Conservation (phyloP, 1,140 invertebrate genomes). For the Neodiprion pinetum region DNA sequence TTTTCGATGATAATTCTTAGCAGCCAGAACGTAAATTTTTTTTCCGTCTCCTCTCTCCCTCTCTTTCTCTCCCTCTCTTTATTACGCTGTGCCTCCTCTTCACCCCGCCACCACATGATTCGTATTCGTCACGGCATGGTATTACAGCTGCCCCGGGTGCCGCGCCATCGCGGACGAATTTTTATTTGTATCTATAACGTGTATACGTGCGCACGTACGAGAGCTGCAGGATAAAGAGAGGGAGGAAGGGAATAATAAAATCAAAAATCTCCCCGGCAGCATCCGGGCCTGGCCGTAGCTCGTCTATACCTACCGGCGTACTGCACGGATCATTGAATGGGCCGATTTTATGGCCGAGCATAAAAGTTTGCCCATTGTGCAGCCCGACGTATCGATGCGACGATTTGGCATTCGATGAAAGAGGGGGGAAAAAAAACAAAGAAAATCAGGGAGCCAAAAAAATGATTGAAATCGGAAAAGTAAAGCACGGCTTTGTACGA, state of each 20-base stretch:
- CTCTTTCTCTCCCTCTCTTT: not conserved
- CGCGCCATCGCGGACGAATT: not conserved
- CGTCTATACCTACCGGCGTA: not conserved
- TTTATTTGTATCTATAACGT: too few species aligned
- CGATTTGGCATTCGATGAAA: not conserved
- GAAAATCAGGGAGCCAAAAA: not conserved
- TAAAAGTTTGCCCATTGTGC: slow-evolving; percentile 12
- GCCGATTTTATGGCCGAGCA: not conserved
- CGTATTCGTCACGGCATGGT: slow-evolving; percentile 12
- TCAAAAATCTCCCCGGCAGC: slow-evolving; percentile 10
- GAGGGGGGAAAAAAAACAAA: not conserved
- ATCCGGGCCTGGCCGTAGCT: not conserved
- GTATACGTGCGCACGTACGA: not conserved
- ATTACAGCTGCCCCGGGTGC: not conserved
- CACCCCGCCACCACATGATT: not conserved
- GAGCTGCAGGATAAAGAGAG: not conserved
- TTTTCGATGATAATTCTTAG: too few species aligned
- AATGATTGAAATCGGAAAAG: too few species aligned
- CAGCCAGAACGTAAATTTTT: too few species aligned
- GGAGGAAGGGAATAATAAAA: slow-evolving; percentile 13
- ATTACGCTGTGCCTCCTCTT: not conserved
- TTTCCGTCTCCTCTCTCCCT: too few species aligned
- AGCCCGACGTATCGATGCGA: not conserved
- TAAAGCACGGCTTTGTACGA: too few species aligned
- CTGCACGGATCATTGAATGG: not conserved